Conservation (phyloP, 1,140 invertebrate species). For the Philopotamus ludificatus region DNA sequence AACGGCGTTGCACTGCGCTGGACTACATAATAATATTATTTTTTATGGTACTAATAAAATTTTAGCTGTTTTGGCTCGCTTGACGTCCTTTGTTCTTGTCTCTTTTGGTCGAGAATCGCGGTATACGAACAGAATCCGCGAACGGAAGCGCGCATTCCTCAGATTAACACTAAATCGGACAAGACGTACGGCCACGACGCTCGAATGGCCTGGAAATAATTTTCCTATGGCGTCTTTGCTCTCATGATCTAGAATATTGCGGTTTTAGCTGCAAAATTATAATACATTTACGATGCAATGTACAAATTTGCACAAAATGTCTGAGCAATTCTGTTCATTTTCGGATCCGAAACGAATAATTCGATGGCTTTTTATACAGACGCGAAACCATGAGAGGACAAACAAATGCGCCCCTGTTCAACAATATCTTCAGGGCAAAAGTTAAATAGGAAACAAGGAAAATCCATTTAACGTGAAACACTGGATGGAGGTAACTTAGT, state of each 20-base stretch:
- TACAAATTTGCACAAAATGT: too few relatives aligned
- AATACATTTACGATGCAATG: too few relatives aligned
- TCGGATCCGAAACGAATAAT: too few relatives aligned
- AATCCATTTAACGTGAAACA: constrained; percentile 5
- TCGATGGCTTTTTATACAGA: not conserved
- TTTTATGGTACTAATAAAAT: constrained; percentile 24
- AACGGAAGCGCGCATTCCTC: not conserved
- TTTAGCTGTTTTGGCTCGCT: constrained; percentile 24
- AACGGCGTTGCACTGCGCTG: not conserved
- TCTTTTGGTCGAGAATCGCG: constrained; percentile 3
- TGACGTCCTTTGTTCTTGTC: constrained; percentile 20
- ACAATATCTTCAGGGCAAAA: constrained; percentile 4
- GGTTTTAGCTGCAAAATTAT: too few relatives aligned
- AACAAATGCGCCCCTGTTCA: not conserved
- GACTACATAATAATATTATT: constrained; percentile 3
- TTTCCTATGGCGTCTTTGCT: too few relatives aligned
- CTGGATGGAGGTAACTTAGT: not conserved
- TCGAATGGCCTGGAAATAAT: too few relatives aligned
- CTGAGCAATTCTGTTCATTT: too few relatives aligned
- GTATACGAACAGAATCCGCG: not conserved
- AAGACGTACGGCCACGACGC: too few relatives aligned
- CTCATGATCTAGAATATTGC: too few relatives aligned
- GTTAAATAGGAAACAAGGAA: constrained; percentile 12
- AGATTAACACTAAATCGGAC: too few relatives aligned
- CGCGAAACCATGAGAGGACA: not conserved